A percentile compares a stretch with the other conserved stretches of the same genome.
Evolutionary conservation across 1,140 invertebrate species (phyloP).

Genomic region (Rhysida immarginata): DNA sequence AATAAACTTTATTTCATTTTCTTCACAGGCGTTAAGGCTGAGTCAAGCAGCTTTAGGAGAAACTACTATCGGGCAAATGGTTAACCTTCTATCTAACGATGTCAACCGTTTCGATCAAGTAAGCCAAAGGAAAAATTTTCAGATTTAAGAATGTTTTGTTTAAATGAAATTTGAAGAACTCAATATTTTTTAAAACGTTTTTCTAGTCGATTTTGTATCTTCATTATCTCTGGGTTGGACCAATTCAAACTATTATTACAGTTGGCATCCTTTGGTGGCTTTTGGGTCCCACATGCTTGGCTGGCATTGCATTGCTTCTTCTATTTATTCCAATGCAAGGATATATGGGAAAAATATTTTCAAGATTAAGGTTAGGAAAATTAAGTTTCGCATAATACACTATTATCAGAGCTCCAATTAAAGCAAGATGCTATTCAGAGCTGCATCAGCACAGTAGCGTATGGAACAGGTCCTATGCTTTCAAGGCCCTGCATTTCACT

Average conservation of each 20-base stretch:
- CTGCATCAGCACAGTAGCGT: no score
- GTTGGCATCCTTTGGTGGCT: conserved; percentile 57
- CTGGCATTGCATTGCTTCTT: conserved; percentile 59
- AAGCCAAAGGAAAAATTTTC: conserved; percentile 10
- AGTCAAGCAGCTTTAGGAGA: conserved; percentile 47
- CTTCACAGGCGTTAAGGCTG: conserved; percentile 26
- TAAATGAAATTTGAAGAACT: no score
- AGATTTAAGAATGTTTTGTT: no score
- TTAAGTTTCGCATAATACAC: no score
- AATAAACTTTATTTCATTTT: background rate
- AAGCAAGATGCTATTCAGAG: no score
- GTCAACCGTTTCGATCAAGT: conserved; percentile 38
- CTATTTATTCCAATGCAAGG: conserved; percentile 71
- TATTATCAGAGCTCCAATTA: no score
- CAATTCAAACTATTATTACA: conserved; percentile 49
- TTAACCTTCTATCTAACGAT: conserved; percentile 85
- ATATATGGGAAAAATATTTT: conserved; percentile 30
- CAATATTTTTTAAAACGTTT: no score
- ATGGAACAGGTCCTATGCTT: no score
- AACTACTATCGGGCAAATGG: conserved; percentile 70
- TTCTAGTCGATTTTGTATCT: conserved; percentile 33
- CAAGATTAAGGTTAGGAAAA: conserved; percentile 22
- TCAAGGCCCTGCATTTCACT: no score
- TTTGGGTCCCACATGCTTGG: conserved; percentile 53
- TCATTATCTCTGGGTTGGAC: conserved; percentile 44